phyloP scores from a whole-genome alignment of 2,113 vertebrate species.

The Cichladusa arquata region DNA sequence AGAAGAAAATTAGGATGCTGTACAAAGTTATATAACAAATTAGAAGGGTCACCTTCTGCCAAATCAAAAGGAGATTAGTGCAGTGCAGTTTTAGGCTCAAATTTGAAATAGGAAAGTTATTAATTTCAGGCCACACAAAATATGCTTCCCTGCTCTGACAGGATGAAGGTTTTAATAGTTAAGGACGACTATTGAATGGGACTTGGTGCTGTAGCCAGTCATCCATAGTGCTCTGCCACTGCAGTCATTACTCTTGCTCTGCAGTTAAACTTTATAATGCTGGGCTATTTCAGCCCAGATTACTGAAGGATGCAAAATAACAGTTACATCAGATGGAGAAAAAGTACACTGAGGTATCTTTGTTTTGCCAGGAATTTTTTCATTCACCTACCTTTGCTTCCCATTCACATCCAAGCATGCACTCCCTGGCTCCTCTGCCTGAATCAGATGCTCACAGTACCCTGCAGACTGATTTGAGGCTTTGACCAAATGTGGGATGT shows the following conservation, averaged over 20 bases:
- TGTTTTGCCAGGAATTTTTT: neutral
- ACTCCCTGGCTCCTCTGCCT: neutral
- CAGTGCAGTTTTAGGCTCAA: neutral
- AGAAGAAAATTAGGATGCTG: neutral
- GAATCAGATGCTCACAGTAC: neutral
- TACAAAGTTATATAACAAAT: neutral
- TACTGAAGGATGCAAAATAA: constrained; percentile 20
- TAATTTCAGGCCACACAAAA: neutral
- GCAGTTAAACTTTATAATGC: constrained; percentile 25
- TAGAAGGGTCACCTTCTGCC: neutral
- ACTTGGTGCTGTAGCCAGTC: neutral
- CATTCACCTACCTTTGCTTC: neutral
- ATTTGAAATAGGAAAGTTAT: neutral
- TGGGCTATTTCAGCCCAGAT: constrained; percentile 29
- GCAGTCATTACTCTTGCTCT: constrained; percentile 33
- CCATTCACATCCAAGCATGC: neutral
- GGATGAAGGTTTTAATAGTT: neutral
- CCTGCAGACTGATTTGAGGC: neutral
- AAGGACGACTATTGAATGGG: neutral
- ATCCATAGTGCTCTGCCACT: constrained; percentile 20
- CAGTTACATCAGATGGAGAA: neutral
- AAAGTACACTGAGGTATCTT: neutral
- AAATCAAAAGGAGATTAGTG: constrained; percentile 9
- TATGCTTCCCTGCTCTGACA: neutral
- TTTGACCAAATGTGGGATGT: neutral